Percentiles rank a stretch among this genome's conserved stretches.
phyloP scores from a whole-genome alignment of 2,797 vertebrate species.

The Sebastes diaconus region DNA sequence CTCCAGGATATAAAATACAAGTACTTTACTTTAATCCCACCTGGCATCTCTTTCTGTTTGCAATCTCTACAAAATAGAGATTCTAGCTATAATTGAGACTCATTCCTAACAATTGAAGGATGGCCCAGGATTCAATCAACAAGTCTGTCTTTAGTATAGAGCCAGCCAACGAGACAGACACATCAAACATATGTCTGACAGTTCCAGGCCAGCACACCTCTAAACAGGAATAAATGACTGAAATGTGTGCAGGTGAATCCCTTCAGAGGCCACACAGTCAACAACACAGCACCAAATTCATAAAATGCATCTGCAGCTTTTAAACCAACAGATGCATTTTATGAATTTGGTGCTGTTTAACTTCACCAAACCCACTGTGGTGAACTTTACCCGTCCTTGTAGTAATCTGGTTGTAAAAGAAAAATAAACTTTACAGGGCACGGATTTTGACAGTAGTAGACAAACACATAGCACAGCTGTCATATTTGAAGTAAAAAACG shows the following conservation, averaged over 20 bases:
- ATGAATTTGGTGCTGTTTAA: background rate
- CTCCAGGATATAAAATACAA: background rate
- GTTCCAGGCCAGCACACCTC: constrained; percentile 2
- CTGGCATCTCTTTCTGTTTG: background rate
- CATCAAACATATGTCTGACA: background rate
- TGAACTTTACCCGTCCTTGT: background rate
- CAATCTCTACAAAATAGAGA: background rate
- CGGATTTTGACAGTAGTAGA: background rate
- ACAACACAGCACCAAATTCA: background rate
- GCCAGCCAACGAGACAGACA: background rate
- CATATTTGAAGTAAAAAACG: constrained; percentile 3
- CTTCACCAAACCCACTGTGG: background rate
- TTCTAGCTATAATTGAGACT: background rate
- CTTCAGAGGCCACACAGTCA: background rate
- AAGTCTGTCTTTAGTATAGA: background rate
- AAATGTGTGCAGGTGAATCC: background rate
- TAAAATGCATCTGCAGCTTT: background rate
- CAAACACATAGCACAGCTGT: background rate
- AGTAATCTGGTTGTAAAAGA: background rate
- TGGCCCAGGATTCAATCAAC: background rate
- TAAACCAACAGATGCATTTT: background rate
- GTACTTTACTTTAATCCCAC: background rate
- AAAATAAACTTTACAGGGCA: background rate
- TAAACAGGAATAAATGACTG: constrained; percentile 3
- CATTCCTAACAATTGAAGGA: background rate